A percentile compares a stretch with the other conserved stretches of the same genome.
Conservation (phyloP, 2,113 vertebrate species). For the Columba livia region DNA sequence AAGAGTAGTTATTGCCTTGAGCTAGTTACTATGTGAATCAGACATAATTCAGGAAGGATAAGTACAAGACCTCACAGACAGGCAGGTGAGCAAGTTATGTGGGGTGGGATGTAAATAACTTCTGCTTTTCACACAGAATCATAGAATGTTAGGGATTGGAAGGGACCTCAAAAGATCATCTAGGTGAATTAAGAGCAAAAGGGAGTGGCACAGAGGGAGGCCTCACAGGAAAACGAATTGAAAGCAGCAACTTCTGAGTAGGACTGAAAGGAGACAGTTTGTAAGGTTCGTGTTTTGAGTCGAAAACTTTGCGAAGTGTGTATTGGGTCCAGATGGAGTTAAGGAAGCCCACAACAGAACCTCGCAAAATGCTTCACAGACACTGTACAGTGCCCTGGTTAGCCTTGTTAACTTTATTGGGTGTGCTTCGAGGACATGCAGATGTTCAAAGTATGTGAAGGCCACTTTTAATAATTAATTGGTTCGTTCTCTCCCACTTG, state of each 20-base stretch:
- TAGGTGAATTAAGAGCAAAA: not conserved
- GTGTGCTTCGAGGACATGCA: constrained; percentile 30
- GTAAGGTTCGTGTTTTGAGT: not conserved
- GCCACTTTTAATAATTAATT: constrained; percentile 39
- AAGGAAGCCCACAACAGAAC: not conserved
- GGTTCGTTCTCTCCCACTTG: not conserved
- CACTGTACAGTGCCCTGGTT: not conserved
- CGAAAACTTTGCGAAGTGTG: constrained; percentile 28
- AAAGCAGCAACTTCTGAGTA: not conserved
- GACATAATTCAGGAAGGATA: not conserved
- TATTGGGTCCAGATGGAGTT: not conserved
- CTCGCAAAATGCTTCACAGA: not conserved
- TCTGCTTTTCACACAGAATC: not conserved
- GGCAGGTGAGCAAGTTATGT: not conserved
- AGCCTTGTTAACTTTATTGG: constrained; percentile 39
- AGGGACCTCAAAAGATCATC: no score
- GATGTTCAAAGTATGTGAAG: constrained; percentile 6
- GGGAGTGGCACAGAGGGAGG: not conserved
- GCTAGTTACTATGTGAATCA: not conserved
- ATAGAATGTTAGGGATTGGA: no score
- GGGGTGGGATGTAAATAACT: not conserved
- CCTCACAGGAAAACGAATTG: not conserved
- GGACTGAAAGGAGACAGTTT: not conserved
- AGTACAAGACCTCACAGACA: not conserved
- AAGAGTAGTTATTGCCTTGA: not conserved